Evolutionary conservation across 2,113 vertebrate genomes (phyloP).

Genomic region (Vimba vimba): DNA sequence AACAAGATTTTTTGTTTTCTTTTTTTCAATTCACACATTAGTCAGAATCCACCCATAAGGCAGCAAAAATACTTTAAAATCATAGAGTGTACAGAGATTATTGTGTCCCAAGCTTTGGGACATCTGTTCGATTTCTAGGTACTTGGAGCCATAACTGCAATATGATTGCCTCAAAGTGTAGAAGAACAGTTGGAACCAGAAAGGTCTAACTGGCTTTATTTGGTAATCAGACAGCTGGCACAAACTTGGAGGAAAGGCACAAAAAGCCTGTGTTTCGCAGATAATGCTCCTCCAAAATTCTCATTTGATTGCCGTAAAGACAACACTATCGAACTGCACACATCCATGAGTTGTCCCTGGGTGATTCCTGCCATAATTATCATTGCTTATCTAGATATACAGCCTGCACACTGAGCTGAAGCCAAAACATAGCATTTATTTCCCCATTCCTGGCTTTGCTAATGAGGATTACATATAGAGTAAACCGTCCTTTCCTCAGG

Average conservation of each 20-base stretch:
- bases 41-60: background rate
- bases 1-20: background rate
- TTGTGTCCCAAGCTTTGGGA: background rate
- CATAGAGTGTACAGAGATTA: background rate
- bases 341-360: slow-evolving; percentile 41
- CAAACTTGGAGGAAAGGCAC: slow-evolving; percentile 2
- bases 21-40: background rate
- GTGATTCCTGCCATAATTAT: slow-evolving; percentile 51
- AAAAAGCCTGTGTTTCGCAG: slow-evolving; percentile 43
- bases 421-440: slow-evolving; percentile 33
- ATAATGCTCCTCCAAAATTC: slow-evolving; percentile 39
- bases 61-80: background rate
- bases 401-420: slow-evolving; percentile 31
- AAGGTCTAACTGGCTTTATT: slow-evolving; percentile 5
- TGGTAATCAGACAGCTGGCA: slow-evolving; percentile 26
- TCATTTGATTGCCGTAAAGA: slow-evolving; percentile 35
- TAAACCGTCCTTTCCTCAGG: slow-evolving; percentile 27
- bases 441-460: background rate
- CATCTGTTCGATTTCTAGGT: slow-evolving; percentile 1
- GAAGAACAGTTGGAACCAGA: background rate
- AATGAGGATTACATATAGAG: slow-evolving; percentile 41
- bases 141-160: slow-evolving; percentile 21
- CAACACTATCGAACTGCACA: slow-evolving; percentile 32
- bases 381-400: slow-evolving; percentile 52
- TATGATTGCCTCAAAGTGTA: background rate